phyloP scores from a whole-genome alignment of 2,888 invertebrate genomes.

The Psylliodes chrysocephalus region DNA sequence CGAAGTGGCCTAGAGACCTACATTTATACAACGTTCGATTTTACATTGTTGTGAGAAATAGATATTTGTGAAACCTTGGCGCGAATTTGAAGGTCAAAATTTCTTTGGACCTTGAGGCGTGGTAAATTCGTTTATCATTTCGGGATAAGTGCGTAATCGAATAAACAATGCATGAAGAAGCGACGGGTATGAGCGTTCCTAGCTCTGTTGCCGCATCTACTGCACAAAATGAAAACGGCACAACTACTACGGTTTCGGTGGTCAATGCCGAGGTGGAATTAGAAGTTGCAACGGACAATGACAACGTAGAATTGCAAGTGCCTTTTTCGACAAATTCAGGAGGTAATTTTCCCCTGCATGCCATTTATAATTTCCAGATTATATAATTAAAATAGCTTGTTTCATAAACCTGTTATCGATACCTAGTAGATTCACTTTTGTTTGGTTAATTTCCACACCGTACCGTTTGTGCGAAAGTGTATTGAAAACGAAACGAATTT shows the following conservation, averaged over 20 bases:
- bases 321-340: constrained; percentile 70
- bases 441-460: constrained; percentile 38
- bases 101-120: constrained; percentile 63
- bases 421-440: constrained; percentile 51
- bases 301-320: constrained; percentile 72
- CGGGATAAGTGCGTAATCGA: constrained; percentile 62
- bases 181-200: constrained; percentile 75
- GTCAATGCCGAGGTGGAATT: constrained; percentile 65
- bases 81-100: constrained; percentile 64
- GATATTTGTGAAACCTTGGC: constrained; percentile 65
- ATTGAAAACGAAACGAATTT: constrained; percentile 46
- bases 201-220: constrained; percentile 74
- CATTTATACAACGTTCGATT: constrained; percentile 78
- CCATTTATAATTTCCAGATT: constrained; percentile 54
- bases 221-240: constrained; percentile 64
- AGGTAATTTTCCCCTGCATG: constrained; percentile 65
- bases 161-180: constrained; percentile 75
- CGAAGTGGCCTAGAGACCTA: constrained; percentile 91
- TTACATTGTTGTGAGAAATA: constrained; percentile 66
- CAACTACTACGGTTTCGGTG: constrained; percentile 56
- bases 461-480: constrained; percentile 47
- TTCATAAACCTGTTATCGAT: constrained; percentile 44
- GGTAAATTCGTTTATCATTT: constrained; percentile 63
- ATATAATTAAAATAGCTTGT: constrained; percentile 42
- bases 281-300: constrained; percentile 67